Evolutionary conservation across 35 echinoderm and acorn worm species (phyloP).

Genomic region (Chiridota heheva): DNA sequence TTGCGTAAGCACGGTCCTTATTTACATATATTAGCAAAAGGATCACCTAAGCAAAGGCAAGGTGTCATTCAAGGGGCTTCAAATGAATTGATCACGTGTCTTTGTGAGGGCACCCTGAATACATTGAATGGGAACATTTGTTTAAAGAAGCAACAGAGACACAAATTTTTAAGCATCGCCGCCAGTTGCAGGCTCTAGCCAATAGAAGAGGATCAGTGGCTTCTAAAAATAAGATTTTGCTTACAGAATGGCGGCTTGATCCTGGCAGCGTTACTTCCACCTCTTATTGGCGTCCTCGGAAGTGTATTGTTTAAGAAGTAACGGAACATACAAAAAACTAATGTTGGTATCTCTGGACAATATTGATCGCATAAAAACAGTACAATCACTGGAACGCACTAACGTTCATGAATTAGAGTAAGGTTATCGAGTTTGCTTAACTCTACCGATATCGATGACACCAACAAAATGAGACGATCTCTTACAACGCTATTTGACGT

Average conservation of each 20-base stretch:
- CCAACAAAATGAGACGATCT: constrained; percentile 32
- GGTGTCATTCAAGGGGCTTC: background rate
- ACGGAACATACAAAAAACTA: constrained; percentile 31
- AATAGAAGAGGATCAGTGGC: background rate
- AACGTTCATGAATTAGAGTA: constrained; percentile 13
- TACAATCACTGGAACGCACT: background rate
- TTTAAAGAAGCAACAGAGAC: background rate
- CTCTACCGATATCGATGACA: background rate
- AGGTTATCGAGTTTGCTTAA: background rate
- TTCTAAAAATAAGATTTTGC: background rate
- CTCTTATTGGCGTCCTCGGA: constrained; percentile 3
- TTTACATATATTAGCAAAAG: background rate
- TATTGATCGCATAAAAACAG: background rate
- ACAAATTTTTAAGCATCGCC: background rate
- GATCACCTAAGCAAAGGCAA: background rate
- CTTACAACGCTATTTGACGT: background rate
- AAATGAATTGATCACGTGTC: background rate
- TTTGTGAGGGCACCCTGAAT: constrained; percentile 24
- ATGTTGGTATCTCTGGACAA: background rate
- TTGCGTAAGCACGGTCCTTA: background rate
- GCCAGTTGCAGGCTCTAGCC: background rate
- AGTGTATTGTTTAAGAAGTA: constrained; percentile 1
- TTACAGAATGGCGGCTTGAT: background rate
- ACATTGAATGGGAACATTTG: constrained; percentile 30
- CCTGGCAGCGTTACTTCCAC: constrained; percentile 9